phyloP scores from a whole-genome alignment of 2,888 invertebrate genomes.

The Balanococcus diminutus region DNA sequence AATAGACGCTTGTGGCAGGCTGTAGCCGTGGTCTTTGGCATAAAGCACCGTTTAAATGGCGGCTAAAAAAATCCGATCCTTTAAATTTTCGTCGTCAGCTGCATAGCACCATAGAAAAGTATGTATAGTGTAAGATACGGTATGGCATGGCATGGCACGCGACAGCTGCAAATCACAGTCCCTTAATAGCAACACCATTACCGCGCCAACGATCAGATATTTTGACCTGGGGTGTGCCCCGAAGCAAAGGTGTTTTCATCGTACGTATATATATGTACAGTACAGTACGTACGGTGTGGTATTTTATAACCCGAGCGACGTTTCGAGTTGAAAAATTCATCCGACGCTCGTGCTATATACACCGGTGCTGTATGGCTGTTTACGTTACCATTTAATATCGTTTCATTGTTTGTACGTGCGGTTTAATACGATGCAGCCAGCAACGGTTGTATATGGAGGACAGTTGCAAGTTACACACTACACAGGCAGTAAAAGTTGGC shows the following conservation, averaged over 20 bases:
- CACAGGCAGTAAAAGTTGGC: background rate
- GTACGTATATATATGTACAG: background rate
- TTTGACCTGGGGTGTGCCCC: conserved; percentile 53
- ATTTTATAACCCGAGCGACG: conserved; percentile 50
- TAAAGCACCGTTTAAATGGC: background rate
- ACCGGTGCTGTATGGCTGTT: background rate
- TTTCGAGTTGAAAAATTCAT: conserved; percentile 50
- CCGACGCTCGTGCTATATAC: conserved; percentile 49
- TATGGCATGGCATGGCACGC: conserved; percentile 50
- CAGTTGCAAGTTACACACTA: background rate
- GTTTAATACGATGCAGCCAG: background rate
- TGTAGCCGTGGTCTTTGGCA: background rate
- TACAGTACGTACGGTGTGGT: too few species aligned
- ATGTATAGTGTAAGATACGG: background rate
- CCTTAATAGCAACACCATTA: conserved; percentile 52
- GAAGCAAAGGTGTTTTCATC: conserved; percentile 52
- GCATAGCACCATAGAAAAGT: conserved; percentile 47
- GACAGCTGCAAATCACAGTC: conserved; percentile 55
- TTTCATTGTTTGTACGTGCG: conserved; percentile 40
- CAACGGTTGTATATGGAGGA: background rate
- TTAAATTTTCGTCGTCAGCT: conserved; percentile 48
- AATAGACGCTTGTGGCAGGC: too few species aligned
- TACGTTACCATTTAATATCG: conserved; percentile 43
- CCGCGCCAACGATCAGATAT: conserved; percentile 42
- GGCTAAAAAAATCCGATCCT: conserved; percentile 26